These are phyloP conservation scores for Plectropomus leopardus DNA, from an alignment of 2,113 vertebrate species.

Conservation along the genomic window DNA sequence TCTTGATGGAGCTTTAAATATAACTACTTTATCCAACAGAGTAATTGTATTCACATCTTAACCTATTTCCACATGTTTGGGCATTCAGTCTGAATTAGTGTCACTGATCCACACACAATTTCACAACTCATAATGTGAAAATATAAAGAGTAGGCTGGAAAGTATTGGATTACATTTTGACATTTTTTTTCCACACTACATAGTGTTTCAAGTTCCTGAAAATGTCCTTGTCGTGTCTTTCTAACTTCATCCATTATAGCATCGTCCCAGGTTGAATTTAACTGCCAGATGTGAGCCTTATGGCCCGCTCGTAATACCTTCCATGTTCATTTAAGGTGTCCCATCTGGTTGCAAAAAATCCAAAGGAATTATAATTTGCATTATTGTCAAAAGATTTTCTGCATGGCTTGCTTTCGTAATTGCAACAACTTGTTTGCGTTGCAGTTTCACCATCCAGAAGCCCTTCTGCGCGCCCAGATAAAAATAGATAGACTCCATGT, in stretches of 20 bases:
- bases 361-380: slow-evolving; percentile 54
- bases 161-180: background rate
- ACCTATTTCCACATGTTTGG: background rate
- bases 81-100: background rate
- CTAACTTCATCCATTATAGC: background rate
- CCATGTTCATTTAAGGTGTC: slow-evolving; percentile 20
- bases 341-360: slow-evolving; percentile 43
- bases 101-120: background rate
- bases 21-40: no score
- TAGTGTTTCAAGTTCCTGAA: background rate
- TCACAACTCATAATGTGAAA: background rate
- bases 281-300: slow-evolving; percentile 9
- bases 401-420: slow-evolving; percentile 66
- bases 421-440: slow-evolving; percentile 74
- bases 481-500: slow-evolving; percentile 65
- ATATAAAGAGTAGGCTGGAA: background rate
- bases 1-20: no score
- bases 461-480: slow-evolving; percentile 64
- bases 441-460: slow-evolving; percentile 61
- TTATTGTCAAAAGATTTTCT: slow-evolving; percentile 69
- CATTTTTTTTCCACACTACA: background rate
- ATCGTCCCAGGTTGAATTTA: slow-evolving; percentile 12
- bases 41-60: background rate
- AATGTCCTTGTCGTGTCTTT: background rate
- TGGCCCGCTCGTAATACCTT: background rate